Evolutionary conservation across 2,888 invertebrate species (phyloP).

Genomic region (Stegophylla sp.): DNA sequence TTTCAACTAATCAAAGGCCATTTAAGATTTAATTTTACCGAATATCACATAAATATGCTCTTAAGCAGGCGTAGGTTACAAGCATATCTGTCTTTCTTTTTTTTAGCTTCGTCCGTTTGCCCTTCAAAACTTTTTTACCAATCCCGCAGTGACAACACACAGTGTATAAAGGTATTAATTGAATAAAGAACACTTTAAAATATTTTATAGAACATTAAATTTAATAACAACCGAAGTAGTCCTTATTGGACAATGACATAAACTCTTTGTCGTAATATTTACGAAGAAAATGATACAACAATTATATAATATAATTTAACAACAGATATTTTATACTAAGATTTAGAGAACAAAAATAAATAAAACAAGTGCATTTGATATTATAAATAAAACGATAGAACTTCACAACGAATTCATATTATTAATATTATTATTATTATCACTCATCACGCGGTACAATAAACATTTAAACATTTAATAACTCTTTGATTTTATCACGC

Average conservation of each 20-base stretch:
- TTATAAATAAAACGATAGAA: conserved; percentile 15
- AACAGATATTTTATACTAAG: conserved; percentile 48
- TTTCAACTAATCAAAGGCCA: too few relatives aligned
- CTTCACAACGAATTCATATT: conserved; percentile 17
- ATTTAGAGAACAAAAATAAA: conserved; percentile 32
- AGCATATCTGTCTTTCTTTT: too few relatives aligned
- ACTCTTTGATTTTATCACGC: not conserved
- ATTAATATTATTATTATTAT: too few relatives aligned
- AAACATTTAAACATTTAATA: conserved; percentile 30
- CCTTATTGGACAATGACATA: conserved; percentile 48
- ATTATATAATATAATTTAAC: conserved; percentile 53
- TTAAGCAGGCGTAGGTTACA: too few relatives aligned
- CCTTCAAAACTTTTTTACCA: too few relatives aligned
- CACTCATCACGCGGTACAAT: conserved; percentile 26
- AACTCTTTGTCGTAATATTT: conserved; percentile 47
- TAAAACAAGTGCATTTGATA: conserved; percentile 36
- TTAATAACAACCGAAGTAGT: conserved; percentile 54
- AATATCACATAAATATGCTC: too few relatives aligned
- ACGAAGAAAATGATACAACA: conserved; percentile 54
- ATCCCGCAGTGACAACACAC: too few relatives aligned
- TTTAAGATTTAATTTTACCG: too few relatives aligned
- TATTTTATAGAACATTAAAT: conserved; percentile 48
- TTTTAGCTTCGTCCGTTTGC: too few relatives aligned
- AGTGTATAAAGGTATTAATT: too few relatives aligned
- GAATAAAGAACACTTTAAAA: conserved; percentile 2